Percentiles rank a stretch among this genome's conserved stretches.
Evolutionary conservation across 2,888 invertebrate species (phyloP).

Genomic region (Ditula angustiorana): DNA sequence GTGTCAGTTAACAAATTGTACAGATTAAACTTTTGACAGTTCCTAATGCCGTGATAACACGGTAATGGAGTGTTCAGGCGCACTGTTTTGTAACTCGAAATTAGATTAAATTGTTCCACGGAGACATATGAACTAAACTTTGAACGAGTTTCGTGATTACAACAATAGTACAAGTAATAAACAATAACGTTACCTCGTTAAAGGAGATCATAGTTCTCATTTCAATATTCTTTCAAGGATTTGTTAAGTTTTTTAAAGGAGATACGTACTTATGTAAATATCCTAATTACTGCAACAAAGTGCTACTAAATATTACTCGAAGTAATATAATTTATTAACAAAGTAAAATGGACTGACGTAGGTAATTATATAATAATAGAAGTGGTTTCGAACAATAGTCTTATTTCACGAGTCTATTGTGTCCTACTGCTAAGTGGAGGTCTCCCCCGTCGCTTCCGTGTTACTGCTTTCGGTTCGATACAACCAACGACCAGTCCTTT

Average conservation of each 20-base stretch:
- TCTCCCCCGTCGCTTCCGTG: no score
- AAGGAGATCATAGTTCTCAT: no score
- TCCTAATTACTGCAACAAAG: not conserved
- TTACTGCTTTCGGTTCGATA: no score
- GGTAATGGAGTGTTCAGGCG: slow-evolving; percentile 36
- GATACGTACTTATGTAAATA: not conserved
- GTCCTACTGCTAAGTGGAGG: no score
- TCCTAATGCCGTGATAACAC: slow-evolving; percentile 37
- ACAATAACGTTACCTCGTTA: not conserved
- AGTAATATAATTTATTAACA: no score
- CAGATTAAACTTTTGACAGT: slow-evolving; percentile 40
- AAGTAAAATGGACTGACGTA: no score
- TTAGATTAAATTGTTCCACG: slow-evolving; percentile 35
- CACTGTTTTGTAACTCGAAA: slow-evolving; percentile 37
- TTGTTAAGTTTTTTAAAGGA: not conserved
- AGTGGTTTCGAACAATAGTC: no score
- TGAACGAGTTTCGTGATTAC: slow-evolving; percentile 2
- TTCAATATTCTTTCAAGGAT: not conserved
- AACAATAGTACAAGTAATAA: slow-evolving; percentile 8
- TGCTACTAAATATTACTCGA: not conserved
- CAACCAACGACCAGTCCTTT: no score
- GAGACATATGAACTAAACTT: slow-evolving; percentile 32
- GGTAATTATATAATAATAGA: no score
- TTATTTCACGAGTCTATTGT: no score
- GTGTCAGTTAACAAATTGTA: slow-evolving; percentile 38